A percentile compares a stretch with the other conserved stretches of the same genome.
phyloP scores from a whole-genome alignment of 1,140 invertebrate species.

The Pseudomyrmex dendroicus region DNA sequence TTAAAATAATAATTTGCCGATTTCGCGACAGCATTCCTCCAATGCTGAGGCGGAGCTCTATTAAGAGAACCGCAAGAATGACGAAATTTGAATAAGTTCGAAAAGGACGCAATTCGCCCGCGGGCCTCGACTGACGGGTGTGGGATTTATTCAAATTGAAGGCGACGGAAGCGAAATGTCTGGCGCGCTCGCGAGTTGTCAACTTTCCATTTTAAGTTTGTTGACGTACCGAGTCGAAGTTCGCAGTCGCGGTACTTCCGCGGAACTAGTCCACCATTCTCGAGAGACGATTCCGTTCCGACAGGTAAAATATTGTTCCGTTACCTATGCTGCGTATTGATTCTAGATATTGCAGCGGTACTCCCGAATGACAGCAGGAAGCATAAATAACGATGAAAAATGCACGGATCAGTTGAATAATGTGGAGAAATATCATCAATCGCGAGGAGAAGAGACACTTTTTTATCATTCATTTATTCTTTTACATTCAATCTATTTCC shows the following conservation, averaged over 20 bases:
- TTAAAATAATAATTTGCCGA: slow-evolving; percentile 48
- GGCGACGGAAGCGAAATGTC: slow-evolving; percentile 77
- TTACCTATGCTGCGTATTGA: slow-evolving; percentile 39
- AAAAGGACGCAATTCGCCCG: slow-evolving; percentile 63
- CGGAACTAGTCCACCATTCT: slow-evolving; percentile 26
- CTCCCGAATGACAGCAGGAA: neutral
- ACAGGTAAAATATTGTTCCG: slow-evolving; percentile 63
- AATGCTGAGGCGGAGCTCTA: neutral
- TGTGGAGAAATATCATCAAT: slow-evolving; percentile 15
- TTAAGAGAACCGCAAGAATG: neutral
- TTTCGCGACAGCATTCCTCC: slow-evolving; percentile 1
- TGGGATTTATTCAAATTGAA: slow-evolving; percentile 78
- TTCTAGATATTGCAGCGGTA: slow-evolving; percentile 42
- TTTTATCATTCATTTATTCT: neutral
- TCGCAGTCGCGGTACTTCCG: slow-evolving; percentile 29
- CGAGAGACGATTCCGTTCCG: neutral
- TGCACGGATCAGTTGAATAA: slow-evolving; percentile 33
- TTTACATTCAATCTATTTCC: neutral
- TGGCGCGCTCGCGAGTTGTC: slow-evolving; percentile 75
- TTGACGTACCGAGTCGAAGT: slow-evolving; percentile 71
- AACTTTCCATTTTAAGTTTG: slow-evolving; percentile 79
- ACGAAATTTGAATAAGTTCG: slow-evolving; percentile 79
- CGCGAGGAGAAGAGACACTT: neutral
- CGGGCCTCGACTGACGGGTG: slow-evolving; percentile 1
- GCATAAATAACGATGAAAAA: slow-evolving; percentile 46